These are phyloP conservation scores for Wasmannia auropunctata DNA, from an alignment of 1,140 invertebrate species.

Conservation along the genomic window DNA sequence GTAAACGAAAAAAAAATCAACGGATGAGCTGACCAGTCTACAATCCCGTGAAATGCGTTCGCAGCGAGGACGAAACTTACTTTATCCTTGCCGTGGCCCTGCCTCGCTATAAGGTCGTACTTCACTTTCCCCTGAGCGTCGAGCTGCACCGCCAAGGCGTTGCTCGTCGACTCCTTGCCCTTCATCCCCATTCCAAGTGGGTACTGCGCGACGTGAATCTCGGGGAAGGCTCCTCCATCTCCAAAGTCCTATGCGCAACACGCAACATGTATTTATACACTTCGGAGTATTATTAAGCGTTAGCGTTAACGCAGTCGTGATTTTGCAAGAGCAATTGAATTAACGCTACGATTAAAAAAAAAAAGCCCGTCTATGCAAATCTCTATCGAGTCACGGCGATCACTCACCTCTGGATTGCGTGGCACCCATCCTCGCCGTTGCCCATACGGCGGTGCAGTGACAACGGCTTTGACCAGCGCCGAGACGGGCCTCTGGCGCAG, in stretches of 20 bases:
- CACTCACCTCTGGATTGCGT: constrained; percentile 91
- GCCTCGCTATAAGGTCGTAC: constrained; percentile 97
- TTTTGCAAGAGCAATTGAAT: background rate
- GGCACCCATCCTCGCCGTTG: constrained; percentile 98
- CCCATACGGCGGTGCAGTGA: constrained; percentile 98
- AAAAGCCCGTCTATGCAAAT: background rate
- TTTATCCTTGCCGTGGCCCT: constrained; percentile 98
- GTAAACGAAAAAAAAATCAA: constrained; percentile 75
- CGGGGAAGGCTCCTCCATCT: constrained; percentile 99
- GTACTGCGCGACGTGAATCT: constrained; percentile 98
- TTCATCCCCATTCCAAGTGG: constrained; percentile 94
- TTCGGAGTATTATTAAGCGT: background rate
- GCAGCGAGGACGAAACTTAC: constrained; percentile 80
- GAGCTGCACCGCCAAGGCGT: constrained; percentile 96
- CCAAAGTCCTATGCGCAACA: constrained; percentile 88
- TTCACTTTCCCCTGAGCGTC: constrained; percentile 98
- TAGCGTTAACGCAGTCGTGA: background rate
- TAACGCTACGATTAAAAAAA: constrained; percentile 18
- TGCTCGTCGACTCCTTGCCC: constrained; percentile 91
- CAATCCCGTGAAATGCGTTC: background rate
- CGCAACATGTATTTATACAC: constrained; percentile 1
- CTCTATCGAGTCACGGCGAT: constrained; percentile 69
- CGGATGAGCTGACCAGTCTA: background rate
- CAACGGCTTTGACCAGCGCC: constrained; percentile 92
- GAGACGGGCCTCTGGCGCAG: constrained; percentile 87